Base-by-base conservation (phyloP, 1,140 invertebrate species). In the Sycobia sp. region DNA sequence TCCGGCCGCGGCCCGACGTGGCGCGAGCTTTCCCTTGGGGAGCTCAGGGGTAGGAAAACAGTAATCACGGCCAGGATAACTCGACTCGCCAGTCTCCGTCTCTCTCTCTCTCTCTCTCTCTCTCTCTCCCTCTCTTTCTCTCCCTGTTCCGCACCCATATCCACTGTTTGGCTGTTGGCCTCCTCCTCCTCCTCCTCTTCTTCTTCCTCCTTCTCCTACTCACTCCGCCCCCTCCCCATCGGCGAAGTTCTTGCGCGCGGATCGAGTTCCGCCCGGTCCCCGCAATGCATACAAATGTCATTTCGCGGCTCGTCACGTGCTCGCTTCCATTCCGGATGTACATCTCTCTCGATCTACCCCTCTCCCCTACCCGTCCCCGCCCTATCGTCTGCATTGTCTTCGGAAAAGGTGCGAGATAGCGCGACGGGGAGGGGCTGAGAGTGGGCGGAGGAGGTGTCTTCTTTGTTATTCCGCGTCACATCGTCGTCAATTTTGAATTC, bases 261-360 rank as follows among this genome's bases (percentile, higher is more conserved):
- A 76, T 79, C 73, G 72, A 75, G 73, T 76, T 76, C 71, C 66
- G 67, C 72, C 69, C 70, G 67, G 43, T 41, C 67, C n/a, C n/a
- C 69, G 76, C 78, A 81, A 81, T 80, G 77, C 78, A 81, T 81
- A 80, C 78, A 79, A 81, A 81, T 81, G 76, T 76, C 73, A 76
- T 75, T 79, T 74, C 70, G 68, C 63, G 73, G n/a, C n/a, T n/a
- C n/a, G n/a, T n/a, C 71, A 62, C 55, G 71, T 67, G 57, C 67
- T 20, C 58, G 16, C 62, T 66, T 60, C 57, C 61, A 23, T 7
- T 59, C 46, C 8, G 50, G 50, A 29, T 29, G 18, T 41, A 20
- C 58, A 46, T 64, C 69, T 60, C 20, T 62, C 56, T 44, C 53
- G 34, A 61, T 50, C 49, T 57, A 47, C 9, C n/a, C 27, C 20